Evolutionary conservation across 2,797 vertebrate genomes (phyloP), one percentile per base, ranked within the genome.

Genomic region (Protosalanx chinensis): DNA sequence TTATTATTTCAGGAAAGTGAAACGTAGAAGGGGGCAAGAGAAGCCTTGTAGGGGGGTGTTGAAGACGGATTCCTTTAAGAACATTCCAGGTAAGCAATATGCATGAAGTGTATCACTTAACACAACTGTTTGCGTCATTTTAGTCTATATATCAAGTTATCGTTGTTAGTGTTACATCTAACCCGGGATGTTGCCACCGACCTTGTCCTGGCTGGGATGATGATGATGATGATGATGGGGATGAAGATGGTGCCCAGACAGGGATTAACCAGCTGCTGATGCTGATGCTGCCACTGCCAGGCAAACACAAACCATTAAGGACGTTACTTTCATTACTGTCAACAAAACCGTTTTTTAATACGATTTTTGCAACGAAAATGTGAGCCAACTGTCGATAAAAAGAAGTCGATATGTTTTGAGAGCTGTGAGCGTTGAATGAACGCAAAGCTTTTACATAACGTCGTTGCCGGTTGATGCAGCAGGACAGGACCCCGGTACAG

Each of bases 381-480:
- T 27, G 4, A 49, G 20, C 2, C 2, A 15, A 53, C 18, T 51
- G 12, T 30, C 46, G 65, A 12, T 46, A 13, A 29, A 67, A 53
- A 27, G 23, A 30, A 27, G 27, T 53, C 6, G 27, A 67, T 41
- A 59, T 63, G 29, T 23, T 65, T 59, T 29, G n/a, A 64, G 35
- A 2, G 18, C 12, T 20, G 68, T 53, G 46, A 46, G 30, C 53
- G 60, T 61, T 53, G 60, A 61, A 75, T 76, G 70, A 80, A 69
- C 68, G 72, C 33, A 67, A 72, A 68, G 67, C 29, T 70, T 78
- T 83, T 83, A 83, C 72, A 75, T 83, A 81, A 83, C 80, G 68
- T 23, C 67, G 65, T 46, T 65, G 69, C 49, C 70, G 18, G 41
- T 18, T 63, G 76, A 72, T 66, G 63, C 29, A 46, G 49, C 60